Evolutionary conservation across 1,140 invertebrate species (phyloP), one percentile per base, ranked within the genome.

Genomic region (Kradibia gibbosae): DNA sequence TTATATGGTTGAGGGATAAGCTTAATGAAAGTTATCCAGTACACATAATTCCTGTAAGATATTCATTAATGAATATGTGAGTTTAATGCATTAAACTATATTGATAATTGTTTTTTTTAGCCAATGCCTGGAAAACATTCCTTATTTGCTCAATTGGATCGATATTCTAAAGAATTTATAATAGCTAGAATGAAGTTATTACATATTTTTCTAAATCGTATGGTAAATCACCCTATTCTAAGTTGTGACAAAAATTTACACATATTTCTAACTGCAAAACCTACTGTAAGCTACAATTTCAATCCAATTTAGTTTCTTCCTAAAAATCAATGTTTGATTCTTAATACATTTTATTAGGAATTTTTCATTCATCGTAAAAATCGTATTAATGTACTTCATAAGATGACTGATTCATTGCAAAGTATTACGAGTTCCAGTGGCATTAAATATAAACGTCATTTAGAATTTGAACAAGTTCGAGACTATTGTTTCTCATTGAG

Each of bases 121-220:
- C 95, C 95, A 31, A 91, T 96, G 85, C 95, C 95, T 75, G 94
- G 93, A 78, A 95, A 96, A 86, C 95, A 96, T 88, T 93, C 94
- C 25, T 85, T 96, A 39, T 89, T 95, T 67, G 94, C 93, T 34
- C 94, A 94, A 86, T 86, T 96, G 75, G 95, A 96, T 89, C 91
- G 95, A 65, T 96, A 95, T 89, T 95, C 95, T 83, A 94, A 94
- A 88, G 94, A 95, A 84, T 96, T 96, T 89, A 93, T 96, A 71
- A 89, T 94, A 82, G 92, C 93, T 36, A 89, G 95, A 85, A 95
- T 95, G 93, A 92, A 93, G 80, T 91, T 94, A n/a, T 90, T 96
- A 45, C 93, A 96, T 86, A 92, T 94, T 82, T 96, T 95, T 89
- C 89, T 96, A 13, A 93, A 93, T 65, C 89, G 94, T 67, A 84